Percentiles rank a stretch among this genome's conserved stretches.
These are phyloP conservation scores for Laodelphax striatellus DNA, from an alignment of 1,140 invertebrate species.

Conservation along the genomic window DNA sequence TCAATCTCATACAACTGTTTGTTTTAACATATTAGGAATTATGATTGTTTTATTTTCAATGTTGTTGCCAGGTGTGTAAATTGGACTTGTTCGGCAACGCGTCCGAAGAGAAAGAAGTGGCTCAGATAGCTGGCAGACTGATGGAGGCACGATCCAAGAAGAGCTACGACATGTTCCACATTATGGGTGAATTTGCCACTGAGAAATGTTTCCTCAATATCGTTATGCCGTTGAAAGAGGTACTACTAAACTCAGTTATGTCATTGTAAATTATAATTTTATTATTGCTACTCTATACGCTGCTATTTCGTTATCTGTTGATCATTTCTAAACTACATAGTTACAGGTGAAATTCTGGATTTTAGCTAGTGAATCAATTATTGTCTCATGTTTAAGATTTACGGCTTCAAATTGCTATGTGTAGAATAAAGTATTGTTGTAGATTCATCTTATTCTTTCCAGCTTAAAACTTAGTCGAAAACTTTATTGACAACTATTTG, in stretches of 20 bases:
- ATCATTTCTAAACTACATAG: too few relatives aligned
- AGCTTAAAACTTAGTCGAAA: too few relatives aligned
- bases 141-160: slow-evolving; percentile 73
- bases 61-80: slow-evolving; percentile 49
- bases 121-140: slow-evolving; percentile 65
- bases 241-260: slow-evolving; percentile 27
- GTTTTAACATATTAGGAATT: too few relatives aligned
- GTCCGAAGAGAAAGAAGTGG: slow-evolving; percentile 85
- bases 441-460: too few relatives aligned
- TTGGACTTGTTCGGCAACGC: slow-evolving; percentile 79
- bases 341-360: too few relatives aligned
- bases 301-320: too few relatives aligned
- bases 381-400: not conserved
- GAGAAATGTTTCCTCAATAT: slow-evolving; percentile 63
- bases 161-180: slow-evolving; percentile 74
- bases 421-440: too few relatives aligned
- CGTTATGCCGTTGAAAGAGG: slow-evolving; percentile 70
- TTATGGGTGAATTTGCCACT: slow-evolving; percentile 67
- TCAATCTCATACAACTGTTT: too few relatives aligned
- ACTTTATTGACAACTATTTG: too few relatives aligned
- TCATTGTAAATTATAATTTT: too few relatives aligned
- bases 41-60: slow-evolving; percentile 4
- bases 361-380: not conserved
- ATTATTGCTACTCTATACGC: too few relatives aligned
- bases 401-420: too few relatives aligned